A percentile compares a stretch with the other conserved stretches of the same genome.
Conservation (phyloP, 1,140 invertebrate genomes). For the Phthorimaea operculella region DNA sequence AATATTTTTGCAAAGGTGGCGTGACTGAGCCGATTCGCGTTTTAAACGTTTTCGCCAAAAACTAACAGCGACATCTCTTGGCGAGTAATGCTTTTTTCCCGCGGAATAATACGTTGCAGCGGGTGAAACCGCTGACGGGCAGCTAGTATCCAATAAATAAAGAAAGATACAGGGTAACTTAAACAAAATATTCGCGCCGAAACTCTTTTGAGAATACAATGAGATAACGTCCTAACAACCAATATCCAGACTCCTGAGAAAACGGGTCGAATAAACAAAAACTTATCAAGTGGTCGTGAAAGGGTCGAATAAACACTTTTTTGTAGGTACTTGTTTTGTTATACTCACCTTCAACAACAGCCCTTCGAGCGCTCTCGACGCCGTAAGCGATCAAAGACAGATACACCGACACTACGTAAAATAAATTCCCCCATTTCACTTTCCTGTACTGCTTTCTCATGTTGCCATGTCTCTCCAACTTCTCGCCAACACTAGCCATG, state of each 20-base stretch:
- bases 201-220: background rate
- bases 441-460: conserved; percentile 49
- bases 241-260: background rate
- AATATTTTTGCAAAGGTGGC: too few relatives aligned
- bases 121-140: too few relatives aligned
- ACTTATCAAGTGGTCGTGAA: background rate
- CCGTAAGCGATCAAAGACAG: conserved; percentile 47
- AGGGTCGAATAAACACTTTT: background rate
- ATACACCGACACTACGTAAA: conserved; percentile 49
- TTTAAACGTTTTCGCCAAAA: too few relatives aligned
- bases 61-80: too few relatives aligned
- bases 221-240: background rate
- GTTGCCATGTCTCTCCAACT: conserved; percentile 35
- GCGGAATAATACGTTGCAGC: too few relatives aligned
- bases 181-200: too few relatives aligned
- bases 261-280: background rate
- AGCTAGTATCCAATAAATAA: too few relatives aligned
- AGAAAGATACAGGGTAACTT: too few relatives aligned
- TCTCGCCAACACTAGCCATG: conserved; percentile 40
- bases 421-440: conserved; percentile 38
- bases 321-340: conserved; percentile 5
- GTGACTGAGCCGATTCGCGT: too few relatives aligned
- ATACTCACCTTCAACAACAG: conserved; percentile 38
- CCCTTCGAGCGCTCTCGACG: conserved; percentile 41
- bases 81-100: too few relatives aligned